Percentiles rank a stretch among this genome's conserved stretches.
Conservation (phyloP, 1,140 invertebrate species). For the Leptopilina boulardi region DNA sequence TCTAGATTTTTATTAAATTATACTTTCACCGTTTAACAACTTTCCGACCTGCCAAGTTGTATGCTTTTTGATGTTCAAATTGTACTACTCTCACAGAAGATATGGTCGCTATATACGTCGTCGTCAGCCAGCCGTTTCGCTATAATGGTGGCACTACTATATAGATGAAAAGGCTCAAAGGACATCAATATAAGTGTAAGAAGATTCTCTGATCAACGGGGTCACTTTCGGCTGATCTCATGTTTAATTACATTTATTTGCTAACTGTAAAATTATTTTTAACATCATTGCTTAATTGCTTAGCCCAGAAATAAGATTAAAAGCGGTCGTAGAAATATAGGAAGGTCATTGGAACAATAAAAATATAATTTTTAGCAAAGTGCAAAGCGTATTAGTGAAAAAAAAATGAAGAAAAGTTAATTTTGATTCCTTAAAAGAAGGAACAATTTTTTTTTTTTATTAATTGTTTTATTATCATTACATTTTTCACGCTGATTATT, state of each 20-base stretch:
- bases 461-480: slow-evolving; percentile 17
- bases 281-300: slow-evolving; percentile 23
- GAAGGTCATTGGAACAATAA: slow-evolving; percentile 11
- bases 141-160: background rate
- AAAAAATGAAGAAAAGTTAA: background rate
- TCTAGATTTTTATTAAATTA: slow-evolving; percentile 61
- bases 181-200: background rate
- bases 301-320: slow-evolving; percentile 18
- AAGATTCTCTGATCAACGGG: slow-evolving; percentile 9
- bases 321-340: slow-evolving; percentile 20
- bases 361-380: background rate
- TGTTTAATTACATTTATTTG: slow-evolving; percentile 24
- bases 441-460: background rate
- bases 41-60: slow-evolving; percentile 25
- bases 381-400: no score
- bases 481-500: slow-evolving; percentile 20
- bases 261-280: slow-evolving; percentile 30
- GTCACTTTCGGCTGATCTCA: slow-evolving; percentile 28
- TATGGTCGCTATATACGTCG: background rate
- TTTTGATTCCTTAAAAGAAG: background rate
- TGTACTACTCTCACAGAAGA: slow-evolving; percentile 19
- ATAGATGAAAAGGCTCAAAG: background rate
- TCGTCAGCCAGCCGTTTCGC: slow-evolving; percentile 1
- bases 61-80: slow-evolving; percentile 15
- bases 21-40: slow-evolving; percentile 68